Evolutionary conservation across 2,113 vertebrate species (phyloP).

Genomic region (Pluvianellus socialis): DNA sequence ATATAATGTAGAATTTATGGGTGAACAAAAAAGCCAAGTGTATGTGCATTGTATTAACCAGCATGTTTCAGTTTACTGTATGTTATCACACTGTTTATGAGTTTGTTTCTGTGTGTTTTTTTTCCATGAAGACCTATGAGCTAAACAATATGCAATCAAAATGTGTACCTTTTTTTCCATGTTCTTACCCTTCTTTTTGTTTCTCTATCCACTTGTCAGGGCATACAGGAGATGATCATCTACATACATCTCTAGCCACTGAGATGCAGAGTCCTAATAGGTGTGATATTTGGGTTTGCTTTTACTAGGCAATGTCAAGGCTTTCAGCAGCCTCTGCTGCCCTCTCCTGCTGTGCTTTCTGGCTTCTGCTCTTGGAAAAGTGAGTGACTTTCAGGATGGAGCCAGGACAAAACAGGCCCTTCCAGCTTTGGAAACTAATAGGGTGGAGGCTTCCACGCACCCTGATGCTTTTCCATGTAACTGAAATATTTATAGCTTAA

Average conservation of each 20-base stretch:
- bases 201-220: background rate
- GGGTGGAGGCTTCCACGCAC: background rate
- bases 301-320: background rate
- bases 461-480: background rate
- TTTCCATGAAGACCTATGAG: background rate
- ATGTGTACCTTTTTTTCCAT: background rate
- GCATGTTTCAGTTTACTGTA: background rate
- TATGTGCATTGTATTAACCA: background rate
- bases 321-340: slow-evolving; percentile 52
- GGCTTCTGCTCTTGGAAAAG: background rate
- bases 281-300: background rate
- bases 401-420: background rate
- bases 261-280: background rate
- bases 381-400: background rate
- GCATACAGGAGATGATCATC: background rate
- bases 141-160: background rate
- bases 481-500: background rate
- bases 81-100: background rate
- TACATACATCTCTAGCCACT: background rate
- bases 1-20: background rate
- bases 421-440: background rate
- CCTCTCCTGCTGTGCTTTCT: slow-evolving; percentile 63
- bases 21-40: background rate
- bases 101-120: background rate
- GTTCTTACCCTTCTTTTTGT: background rate